A percentile compares a stretch with the other conserved stretches of the same genome.
These are phyloP conservation scores for Rugalucina vietnamica DNA, from an alignment of 2,888 invertebrate species.

Conservation along the genomic window DNA sequence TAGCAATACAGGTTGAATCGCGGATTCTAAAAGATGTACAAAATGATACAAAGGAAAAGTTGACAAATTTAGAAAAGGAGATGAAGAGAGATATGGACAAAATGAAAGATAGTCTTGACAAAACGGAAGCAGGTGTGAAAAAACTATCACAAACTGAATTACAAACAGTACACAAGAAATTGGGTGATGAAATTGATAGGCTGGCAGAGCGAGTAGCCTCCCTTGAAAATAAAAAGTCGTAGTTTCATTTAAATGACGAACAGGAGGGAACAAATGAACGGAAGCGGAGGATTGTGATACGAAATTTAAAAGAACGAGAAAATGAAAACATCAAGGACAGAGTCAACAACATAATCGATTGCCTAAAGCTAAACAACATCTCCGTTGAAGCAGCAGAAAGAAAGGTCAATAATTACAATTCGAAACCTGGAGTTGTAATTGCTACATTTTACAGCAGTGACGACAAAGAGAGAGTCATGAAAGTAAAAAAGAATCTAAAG, in stretches of 20 bases:
- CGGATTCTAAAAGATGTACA: not conserved
- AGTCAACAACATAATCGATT: not conserved
- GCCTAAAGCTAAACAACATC: not conserved
- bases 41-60: not conserved
- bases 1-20: not conserved
- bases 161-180: not conserved
- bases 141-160: not conserved
- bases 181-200: not conserved
- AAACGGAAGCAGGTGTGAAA: not conserved
- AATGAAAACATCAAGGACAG: not conserved
- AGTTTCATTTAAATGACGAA: not conserved
- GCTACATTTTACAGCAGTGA: not conserved
- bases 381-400: not conserved
- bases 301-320: not conserved
- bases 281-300: not conserved
- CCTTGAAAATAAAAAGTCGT: not conserved
- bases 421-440: not conserved
- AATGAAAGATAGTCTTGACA: not conserved
- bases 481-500: not conserved
- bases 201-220: not conserved
- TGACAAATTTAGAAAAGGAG: not conserved
- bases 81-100: not conserved
- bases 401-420: not conserved
- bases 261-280: not conserved
- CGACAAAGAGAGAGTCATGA: not conserved